Evolutionary conservation across 2,113 vertebrate genomes (phyloP).

Genomic region (Aegotheles bennettii): DNA sequence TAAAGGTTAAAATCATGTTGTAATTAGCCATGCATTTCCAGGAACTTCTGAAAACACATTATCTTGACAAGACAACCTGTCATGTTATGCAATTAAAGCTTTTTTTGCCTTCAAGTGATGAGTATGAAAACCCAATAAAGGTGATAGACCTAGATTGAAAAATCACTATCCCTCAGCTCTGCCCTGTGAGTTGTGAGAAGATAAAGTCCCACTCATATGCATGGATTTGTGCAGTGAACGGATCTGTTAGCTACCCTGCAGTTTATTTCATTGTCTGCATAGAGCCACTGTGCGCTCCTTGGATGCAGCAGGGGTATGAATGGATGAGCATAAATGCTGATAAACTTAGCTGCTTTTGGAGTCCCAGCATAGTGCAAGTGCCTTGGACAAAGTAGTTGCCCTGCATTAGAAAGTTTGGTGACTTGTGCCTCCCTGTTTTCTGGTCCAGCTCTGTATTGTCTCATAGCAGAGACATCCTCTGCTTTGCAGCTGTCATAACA

Average conservation of each 20-base stretch:
- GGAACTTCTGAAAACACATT: neutral
- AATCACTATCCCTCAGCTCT: neutral
- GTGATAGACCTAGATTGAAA: neutral
- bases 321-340: neutral
- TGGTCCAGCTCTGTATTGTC: slow-evolving; percentile 26
- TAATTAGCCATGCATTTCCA: neutral
- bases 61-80: neutral
- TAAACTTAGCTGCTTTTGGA: neutral
- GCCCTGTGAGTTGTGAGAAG: neutral
- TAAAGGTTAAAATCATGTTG: neutral
- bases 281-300: neutral
- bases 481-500: slow-evolving; percentile 69
- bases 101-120: neutral
- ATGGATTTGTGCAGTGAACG: neutral
- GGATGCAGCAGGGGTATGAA: neutral
- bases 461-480: slow-evolving; percentile 53
- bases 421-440: neutral
- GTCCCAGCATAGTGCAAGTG: neutral
- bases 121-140: neutral
- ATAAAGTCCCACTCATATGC: neutral
- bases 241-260: neutral
- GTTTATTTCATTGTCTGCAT: neutral
- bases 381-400: neutral
- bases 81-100: neutral
- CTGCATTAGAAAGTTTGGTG: neutral